Conservation (phyloP, 1,140 invertebrate species). For the Andrena cerasifolii region DNA sequence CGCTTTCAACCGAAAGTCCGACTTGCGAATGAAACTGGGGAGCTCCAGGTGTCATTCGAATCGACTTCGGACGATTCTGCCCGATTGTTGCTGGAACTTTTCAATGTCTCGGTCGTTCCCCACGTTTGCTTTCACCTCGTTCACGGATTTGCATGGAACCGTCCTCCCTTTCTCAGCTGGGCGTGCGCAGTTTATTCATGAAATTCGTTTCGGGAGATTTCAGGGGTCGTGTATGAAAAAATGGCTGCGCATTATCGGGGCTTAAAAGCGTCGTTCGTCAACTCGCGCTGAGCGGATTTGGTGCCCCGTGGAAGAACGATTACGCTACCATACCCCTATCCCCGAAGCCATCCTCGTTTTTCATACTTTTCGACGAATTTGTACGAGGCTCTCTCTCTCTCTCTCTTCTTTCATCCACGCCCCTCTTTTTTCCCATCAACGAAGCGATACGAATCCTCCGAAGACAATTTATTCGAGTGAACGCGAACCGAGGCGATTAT, state of each 20-base stretch:
- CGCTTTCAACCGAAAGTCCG: background rate
- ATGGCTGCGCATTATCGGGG: conserved; percentile 59
- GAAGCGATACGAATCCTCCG: background rate
- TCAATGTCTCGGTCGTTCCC: background rate
- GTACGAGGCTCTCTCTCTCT: conserved; percentile 19
- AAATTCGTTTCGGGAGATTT: conserved; percentile 49
- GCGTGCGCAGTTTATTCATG: conserved; percentile 41
- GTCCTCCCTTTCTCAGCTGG: background rate
- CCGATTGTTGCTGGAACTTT: background rate
- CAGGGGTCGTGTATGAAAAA: conserved; percentile 34
- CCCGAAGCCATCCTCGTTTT: conserved; percentile 16
- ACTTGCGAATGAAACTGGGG: background rate
- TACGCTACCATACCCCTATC: conserved; percentile 13
- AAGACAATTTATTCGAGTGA: background rate
- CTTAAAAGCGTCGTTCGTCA: conserved; percentile 61
- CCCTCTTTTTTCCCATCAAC: background rate
- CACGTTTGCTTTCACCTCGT: background rate
- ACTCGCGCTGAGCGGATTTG: conserved; percentile 57
- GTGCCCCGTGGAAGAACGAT: conserved; percentile 33
- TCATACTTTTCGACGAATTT: conserved; percentile 37
- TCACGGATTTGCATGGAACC: background rate
- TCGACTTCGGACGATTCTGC: background rate
- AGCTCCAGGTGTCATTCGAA: background rate
- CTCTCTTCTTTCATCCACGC: too few species aligned
- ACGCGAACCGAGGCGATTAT: background rate